Base-by-base conservation (phyloP, 2,797 vertebrate genomes). In the Avahi laniger region DNA sequence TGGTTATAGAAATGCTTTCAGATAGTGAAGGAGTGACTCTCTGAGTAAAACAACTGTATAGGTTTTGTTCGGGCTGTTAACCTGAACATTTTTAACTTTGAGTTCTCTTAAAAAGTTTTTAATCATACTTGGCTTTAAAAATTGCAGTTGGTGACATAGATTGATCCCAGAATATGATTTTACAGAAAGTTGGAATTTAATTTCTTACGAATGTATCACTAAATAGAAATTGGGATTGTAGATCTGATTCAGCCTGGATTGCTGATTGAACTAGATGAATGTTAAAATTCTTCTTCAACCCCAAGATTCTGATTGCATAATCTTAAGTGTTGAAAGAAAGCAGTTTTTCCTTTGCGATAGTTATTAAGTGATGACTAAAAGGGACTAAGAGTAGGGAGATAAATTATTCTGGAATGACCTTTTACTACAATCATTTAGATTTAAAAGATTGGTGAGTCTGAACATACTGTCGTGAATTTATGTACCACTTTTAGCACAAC, bases 1-100 rank as follows among this genome's bases (percentile, higher is more conserved):
- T 96, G 92, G 95, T 95, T 97, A 89, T 95, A 96, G 80, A 92
- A 97, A 93, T 97, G 78, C 69, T 97, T 96, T 89, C 83, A 96
- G 81, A 81, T 96, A 94, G 84, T 87, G 59, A 96, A 96, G 94
- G 94, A 95, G 85, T 97, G 76, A 48, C 84, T 63, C 43, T 80
- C 38, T 82, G 89, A 93, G 69, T 94, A 82, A 94, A 96, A 82
- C 43, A 89, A 50, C 52, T 97, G 14, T 48, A 67, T 63, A 26
- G 54, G 9, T 88, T 96, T 95, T 94, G 57, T 95, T 91, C 70
- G 33, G 48, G 57, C 50, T 95, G 48, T 92, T 97, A 86, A 83
- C 18, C 46, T 59, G 63, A 94, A 22, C 46, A 76, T 95, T 96
- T 96, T 85, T 73, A 81, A 73, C 26, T 87, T 95, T 59, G n/a